Evolutionary conservation across 2,797 vertebrate species (phyloP), one percentile per base, ranked within the genome.

Genomic region (Huso huso): DNA sequence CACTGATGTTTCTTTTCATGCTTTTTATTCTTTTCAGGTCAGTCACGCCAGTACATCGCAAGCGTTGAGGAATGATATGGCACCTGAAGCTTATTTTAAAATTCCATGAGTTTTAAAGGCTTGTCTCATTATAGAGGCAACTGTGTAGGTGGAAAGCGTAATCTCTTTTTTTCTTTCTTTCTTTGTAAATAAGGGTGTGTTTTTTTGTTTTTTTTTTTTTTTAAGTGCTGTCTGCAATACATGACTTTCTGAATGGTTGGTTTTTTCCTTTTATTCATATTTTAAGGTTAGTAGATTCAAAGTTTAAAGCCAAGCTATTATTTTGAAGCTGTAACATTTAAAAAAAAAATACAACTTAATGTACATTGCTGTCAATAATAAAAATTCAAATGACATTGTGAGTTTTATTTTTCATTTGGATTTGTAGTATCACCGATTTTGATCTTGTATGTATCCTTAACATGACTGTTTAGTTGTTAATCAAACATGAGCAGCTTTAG

Each of bases 71-170:
- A 92, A 87, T 83, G 79, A 83, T 84, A 84, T 86, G 84, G 86
- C 81, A 85, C 76, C 83, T 82, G 81, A 90, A 85, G 87, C 81
- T 81, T 79, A 76, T 90, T 91, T 94, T 88, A 91, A 89, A 97
- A 97, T 99, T 97, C 97, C 94, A 97, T 94, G 94, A 97, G 95
- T 98, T 98, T 88, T 95, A 90, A 93, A 91, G 93, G 94, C 94
- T 95, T 96, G 95, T 98, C 96, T 99, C 95, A 97, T 99, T 99
- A 94, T 98, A 94, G 97, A 98, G 95, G 93, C 96, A 95, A 89
- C 89, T 93, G 89, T 91, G 91, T 98, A 98, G 97, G 96, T 98
- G 95, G 37, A 37, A 37, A 37, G 18, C 1, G 15, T 18, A 18
- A 89, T 83, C 79, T 83, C 79, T 80, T 76, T 77, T 81, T 74